A percentile compares a stretch with the other conserved stretches of the same genome.
Evolutionary conservation across 2,797 vertebrate genomes (phyloP).

Genomic region (Hoplostethus atlanticus): DNA sequence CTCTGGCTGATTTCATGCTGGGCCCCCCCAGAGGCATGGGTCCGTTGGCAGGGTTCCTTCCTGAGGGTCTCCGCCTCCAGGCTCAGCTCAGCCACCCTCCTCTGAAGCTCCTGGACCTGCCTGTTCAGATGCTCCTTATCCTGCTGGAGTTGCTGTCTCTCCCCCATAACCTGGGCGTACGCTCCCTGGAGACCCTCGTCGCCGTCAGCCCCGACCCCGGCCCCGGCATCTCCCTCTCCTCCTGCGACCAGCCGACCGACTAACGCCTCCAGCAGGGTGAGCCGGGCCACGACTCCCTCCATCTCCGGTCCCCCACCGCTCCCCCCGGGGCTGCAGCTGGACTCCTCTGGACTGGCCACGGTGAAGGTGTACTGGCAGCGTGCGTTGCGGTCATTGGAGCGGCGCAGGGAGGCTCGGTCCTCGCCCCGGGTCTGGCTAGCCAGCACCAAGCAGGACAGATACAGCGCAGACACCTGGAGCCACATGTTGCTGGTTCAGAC

Average conservation of each 20-base stretch:
- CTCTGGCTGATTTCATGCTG: conserved; percentile 57
- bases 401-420: conserved; percentile 78
- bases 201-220: neutral
- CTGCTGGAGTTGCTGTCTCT: conserved; percentile 85
- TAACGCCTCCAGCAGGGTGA: conserved; percentile 85
- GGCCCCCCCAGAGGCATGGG: conserved; percentile 34
- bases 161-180: conserved; percentile 77
- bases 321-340: conserved; percentile 79
- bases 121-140: conserved; percentile 85
- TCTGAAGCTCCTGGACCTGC: conserved; percentile 76
- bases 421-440: conserved; percentile 56
- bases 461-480: conserved; percentile 66
- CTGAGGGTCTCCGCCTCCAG: conserved; percentile 78
- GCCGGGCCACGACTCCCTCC: conserved; percentile 78
- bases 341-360: conserved; percentile 85
- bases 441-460: conserved; percentile 68
- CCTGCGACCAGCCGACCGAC: conserved; percentile 75
- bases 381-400: conserved; percentile 77
- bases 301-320: conserved; percentile 66
- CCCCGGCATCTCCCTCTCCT: conserved; percentile 25
- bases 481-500: conserved; percentile 68
- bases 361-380: conserved; percentile 92
- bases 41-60: conserved; percentile 74
- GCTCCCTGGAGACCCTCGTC: conserved; percentile 74
- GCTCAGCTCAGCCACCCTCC: conserved; percentile 71